Conservation (phyloP, 2,888 invertebrate species). For the Muschampia plurimacula region DNA sequence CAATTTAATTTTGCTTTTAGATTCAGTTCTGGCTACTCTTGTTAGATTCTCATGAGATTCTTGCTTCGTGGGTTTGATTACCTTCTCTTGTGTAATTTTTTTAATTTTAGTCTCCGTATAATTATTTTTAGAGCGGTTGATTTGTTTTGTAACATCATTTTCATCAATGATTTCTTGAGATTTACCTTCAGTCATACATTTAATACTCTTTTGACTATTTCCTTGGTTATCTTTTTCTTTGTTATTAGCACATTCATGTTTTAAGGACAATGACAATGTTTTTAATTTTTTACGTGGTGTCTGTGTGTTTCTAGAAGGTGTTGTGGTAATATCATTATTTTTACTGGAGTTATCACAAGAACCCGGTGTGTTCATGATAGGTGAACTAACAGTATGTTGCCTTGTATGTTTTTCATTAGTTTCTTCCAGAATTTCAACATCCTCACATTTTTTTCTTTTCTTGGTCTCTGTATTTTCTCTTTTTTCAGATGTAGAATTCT, state of each 20-base stretch:
- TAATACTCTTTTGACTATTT: not conserved
- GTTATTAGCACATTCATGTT: conserved; percentile 9
- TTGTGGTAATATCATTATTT: conserved; percentile 29
- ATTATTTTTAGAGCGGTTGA: not conserved
- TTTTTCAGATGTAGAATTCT: conserved; percentile 53
- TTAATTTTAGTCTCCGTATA: not conserved
- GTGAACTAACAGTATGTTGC: not conserved
- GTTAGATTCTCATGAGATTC: conserved; percentile 38
- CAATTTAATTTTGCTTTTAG: conserved; percentile 51
- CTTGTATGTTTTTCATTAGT: conserved; percentile 3
- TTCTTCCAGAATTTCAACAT: conserved; percentile 31
- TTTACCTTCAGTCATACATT: not conserved
- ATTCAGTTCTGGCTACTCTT: conserved; percentile 50
- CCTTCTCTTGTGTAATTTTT: not conserved
- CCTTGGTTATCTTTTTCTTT: not conserved
- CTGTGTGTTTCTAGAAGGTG: conserved; percentile 34
- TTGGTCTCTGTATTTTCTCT: conserved; percentile 55
- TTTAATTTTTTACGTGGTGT: conserved; percentile 37
- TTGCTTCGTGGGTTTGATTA: not conserved
- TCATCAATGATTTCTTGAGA: not conserved
- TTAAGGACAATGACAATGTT: conserved; percentile 18
- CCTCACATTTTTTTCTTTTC: conserved; percentile 41
- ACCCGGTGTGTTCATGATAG: not conserved
- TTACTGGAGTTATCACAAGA: not conserved
- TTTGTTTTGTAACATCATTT: conserved; percentile 13